Evolutionary conservation across 92 coral and sea anemone genomes (phyloP).

Genomic region (Porites lobata): DNA sequence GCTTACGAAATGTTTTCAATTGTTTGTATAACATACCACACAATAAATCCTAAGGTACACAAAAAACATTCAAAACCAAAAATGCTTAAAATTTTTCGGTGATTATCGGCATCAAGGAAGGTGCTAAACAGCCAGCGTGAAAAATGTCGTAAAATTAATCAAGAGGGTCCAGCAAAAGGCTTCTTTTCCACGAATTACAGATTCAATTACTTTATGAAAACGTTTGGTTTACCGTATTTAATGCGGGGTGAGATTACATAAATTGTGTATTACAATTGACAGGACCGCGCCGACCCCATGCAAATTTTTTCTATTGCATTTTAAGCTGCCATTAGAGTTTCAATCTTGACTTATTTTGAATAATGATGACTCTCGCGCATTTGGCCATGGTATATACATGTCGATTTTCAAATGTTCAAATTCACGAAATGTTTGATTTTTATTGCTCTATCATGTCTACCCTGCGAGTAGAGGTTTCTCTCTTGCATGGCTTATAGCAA

Average conservation of each 20-base stretch:
- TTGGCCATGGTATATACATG: too few relatives aligned
- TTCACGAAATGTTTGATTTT: too few relatives aligned
- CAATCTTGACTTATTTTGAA: not conserved
- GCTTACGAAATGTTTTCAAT: not conserved
- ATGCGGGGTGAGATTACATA: not conserved
- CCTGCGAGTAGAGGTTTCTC: too few relatives aligned
- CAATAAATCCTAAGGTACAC: not conserved
- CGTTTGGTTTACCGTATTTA: not conserved
- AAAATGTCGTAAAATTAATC: not conserved
- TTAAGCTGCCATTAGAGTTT: not conserved
- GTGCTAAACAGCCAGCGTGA: not conserved
- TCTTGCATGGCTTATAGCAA: too few relatives aligned
- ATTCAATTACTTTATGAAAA: constrained; percentile 4
- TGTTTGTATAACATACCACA: not conserved
- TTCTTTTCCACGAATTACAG: not conserved
- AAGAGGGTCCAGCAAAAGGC: not conserved
- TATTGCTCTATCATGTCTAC: too few relatives aligned
- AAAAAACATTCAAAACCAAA: not conserved
- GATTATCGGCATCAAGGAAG: not conserved
- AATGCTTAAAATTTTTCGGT: constrained; percentile 3
- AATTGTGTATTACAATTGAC: not conserved
- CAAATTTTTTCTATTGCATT: not conserved
- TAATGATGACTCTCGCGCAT: too few relatives aligned
- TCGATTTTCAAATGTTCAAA: too few relatives aligned
- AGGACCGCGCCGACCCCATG: not conserved